phyloP scores from a whole-genome alignment of 2,113 vertebrate species.

The Thamnophis sirtalis region DNA sequence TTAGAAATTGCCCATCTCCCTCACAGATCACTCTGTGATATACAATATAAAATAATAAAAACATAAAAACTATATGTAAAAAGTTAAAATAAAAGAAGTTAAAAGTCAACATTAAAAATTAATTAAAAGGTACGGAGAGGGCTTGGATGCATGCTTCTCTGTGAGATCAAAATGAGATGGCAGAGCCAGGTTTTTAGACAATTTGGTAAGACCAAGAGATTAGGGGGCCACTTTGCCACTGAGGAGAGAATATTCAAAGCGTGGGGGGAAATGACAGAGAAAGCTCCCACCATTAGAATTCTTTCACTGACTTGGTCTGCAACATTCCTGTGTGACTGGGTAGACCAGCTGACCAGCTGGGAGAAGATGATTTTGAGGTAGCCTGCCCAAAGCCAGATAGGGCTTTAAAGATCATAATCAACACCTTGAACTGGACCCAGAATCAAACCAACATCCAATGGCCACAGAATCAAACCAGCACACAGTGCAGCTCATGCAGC shows the following conservation, averaged over 20 bases:
- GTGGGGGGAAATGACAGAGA: not conserved
- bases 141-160: not conserved
- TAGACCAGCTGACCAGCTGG: not conserved
- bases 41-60: not conserved
- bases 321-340: not conserved
- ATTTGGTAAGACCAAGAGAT: not conserved
- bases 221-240: not conserved
- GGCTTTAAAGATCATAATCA: not conserved
- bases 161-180: not conserved
- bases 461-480: too few species aligned
- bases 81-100: not conserved
- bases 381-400: not conserved
- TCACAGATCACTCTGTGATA: not conserved
- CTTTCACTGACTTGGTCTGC: not conserved
- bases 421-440: not conserved
- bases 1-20: not conserved
- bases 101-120: not conserved
- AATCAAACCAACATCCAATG: too few species aligned
- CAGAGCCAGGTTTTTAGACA: not conserved
- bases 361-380: not conserved
- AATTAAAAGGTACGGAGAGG: not conserved
- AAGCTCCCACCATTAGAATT: not conserved
- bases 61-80: not conserved
- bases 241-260: not conserved
- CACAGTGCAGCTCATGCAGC: too few species aligned